Conservation (phyloP, 2,113 vertebrate species). For the Rhegmatorhina hoffmannsi region DNA sequence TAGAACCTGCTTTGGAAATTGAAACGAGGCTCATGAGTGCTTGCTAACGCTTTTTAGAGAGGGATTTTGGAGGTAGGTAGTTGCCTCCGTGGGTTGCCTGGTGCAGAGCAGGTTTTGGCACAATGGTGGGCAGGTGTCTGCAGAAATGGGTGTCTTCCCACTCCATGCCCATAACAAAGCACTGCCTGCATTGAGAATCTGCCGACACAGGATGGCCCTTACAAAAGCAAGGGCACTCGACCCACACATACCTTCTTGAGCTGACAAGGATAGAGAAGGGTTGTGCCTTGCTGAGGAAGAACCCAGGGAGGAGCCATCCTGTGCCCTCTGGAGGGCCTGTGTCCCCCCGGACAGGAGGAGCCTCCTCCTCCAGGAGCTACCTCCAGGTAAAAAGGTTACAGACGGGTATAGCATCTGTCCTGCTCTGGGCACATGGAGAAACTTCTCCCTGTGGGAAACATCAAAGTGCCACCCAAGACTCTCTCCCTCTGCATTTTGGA, state of each 20-base stretch:
- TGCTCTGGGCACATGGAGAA: accelerated
- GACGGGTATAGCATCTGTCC: neutral
- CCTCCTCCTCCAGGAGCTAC: neutral
- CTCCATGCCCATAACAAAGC: neutral
- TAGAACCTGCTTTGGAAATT: conserved; percentile 50
- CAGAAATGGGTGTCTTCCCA: neutral
- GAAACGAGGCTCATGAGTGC: conserved; percentile 32
- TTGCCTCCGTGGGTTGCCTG: neutral
- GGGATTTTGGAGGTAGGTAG: neutral
- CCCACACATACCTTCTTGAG: neutral
- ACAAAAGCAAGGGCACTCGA: neutral
- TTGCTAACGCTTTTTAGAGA: conserved; percentile 5
- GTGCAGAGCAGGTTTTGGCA: neutral
- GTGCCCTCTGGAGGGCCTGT: neutral
- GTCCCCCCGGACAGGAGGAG: neutral
- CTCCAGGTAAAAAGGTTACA: accelerated
- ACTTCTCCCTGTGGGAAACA: neutral
- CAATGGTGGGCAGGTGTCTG: neutral
- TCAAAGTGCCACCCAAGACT: neutral
- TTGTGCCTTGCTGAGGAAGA: neutral
- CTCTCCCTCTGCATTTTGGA: neutral
- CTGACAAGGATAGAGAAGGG: neutral
- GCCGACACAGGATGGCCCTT: accelerated
- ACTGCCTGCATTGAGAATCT: accelerated
- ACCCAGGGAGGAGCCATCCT: neutral